These are phyloP conservation scores for Parapsyche elsis DNA, from an alignment of 1,140 invertebrate genomes.

Conservation along the genomic window DNA sequence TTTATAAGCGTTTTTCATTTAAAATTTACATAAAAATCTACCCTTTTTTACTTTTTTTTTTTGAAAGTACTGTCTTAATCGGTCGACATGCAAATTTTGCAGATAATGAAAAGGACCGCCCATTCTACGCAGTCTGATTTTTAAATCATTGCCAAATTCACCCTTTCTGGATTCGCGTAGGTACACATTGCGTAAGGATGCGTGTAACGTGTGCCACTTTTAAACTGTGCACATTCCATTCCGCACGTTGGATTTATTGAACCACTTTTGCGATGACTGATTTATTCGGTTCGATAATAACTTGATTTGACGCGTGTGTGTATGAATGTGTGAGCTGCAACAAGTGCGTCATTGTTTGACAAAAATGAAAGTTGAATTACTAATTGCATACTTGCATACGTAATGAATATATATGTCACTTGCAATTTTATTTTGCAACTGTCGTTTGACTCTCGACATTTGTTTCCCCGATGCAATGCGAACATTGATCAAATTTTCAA, in stretches of 20 bases:
- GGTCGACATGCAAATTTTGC: slow-evolving; percentile 36
- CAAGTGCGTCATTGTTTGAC: not conserved
- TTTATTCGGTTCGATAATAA: not conserved
- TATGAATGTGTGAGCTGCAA: not conserved
- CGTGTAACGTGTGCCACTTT: not conserved
- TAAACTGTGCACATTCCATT: not conserved
- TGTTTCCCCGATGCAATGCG: not conserved
- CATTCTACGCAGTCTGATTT: not conserved
- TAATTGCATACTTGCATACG: slow-evolving; percentile 13
- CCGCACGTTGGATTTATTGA: not conserved
- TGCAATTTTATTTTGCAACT: not conserved
- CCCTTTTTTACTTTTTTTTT: not conserved
- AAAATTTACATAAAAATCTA: slow-evolving; percentile 33
- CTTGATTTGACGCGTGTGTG: not conserved
- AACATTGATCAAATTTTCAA: not conserved
- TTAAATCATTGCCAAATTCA: too few species aligned
- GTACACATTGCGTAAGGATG: not conserved
- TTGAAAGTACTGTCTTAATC: slow-evolving; percentile 2
- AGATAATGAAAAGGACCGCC: slow-evolving; percentile 15
- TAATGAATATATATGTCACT: not conserved
- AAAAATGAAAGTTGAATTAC: slow-evolving; percentile 17
- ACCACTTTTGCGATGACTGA: slow-evolving; percentile 13
- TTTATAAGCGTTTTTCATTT: slow-evolving; percentile 16
- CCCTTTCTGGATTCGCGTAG: not conserved
- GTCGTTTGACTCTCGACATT: not conserved